Evolutionary conservation across 2,888 invertebrate genomes (phyloP), one percentile per base, ranked within the genome.

Genomic region (Tolmerus cingulatus): DNA sequence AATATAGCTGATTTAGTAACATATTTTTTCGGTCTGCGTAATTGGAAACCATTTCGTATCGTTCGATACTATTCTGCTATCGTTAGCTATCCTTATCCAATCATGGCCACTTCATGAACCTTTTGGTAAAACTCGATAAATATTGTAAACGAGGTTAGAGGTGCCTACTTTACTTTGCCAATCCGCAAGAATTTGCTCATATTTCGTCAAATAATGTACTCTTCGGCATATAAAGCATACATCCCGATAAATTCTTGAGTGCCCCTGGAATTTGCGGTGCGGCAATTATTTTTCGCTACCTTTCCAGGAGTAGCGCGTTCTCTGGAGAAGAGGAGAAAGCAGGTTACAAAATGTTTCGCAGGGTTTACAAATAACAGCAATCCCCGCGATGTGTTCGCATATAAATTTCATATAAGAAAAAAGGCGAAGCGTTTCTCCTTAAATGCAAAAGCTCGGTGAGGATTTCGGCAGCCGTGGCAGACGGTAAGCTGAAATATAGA

Each of bases 371-470:
- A 78, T 78, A 78, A n/a, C 40, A 78, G 12, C 46, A 43, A 43
- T 46, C 66, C 23, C 78, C 27, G 19, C 40, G 78, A 78, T 78
- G 23, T 78, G 46, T 78, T 78, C 40, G 46, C 78, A 43, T 77
- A 77, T 77, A 77, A 78, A 78, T 78, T 78, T 14, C 43, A 78
- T 27, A 78, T 78, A 78, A 78, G 78, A 43, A 78, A 78, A 77
- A 78, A 78, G 4, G 8, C 19, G 27, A 7, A 66, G 14, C 23
- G 66, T 66, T 23, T 4, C 43, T 46, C n/a, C 78, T 78, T 78
- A 43, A 43, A 78, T 78, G 78, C 19, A 78, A 12, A 66, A 46
- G 78, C 78, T 78, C 19, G 34, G 37, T 40, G 37, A 78, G 37
- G 43, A 78, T 37, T 66, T 66, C 78, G 23, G 40, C 43, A 78